A percentile compares a stretch with the other conserved stretches of the same genome.
phyloP scores from a whole-genome alignment of 1,140 invertebrate species.

The Bathynomus jamesi region DNA sequence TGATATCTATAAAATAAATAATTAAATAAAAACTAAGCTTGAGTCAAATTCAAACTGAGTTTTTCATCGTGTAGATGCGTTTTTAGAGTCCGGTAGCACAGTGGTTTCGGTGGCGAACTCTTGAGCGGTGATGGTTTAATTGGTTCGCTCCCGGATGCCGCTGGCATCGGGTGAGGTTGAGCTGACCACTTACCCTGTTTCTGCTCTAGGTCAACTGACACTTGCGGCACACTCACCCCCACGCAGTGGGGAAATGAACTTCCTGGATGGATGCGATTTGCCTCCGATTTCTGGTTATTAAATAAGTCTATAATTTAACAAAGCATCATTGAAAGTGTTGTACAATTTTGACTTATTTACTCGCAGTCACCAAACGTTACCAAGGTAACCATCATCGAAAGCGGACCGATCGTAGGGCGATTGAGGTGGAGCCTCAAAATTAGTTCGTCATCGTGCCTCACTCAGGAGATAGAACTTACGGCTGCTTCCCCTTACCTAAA shows the following conservation, averaged over 20 bases:
- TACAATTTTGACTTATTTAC: too few species aligned
- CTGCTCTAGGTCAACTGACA: too few species aligned
- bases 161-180: too few species aligned
- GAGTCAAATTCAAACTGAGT: too few species aligned
- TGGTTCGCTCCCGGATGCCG: background rate
- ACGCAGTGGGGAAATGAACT: too few species aligned
- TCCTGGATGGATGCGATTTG: background rate
- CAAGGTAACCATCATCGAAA: slow-evolving; percentile 10
- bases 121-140: background rate
- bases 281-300: background rate
- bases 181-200: too few species aligned
- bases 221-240: too few species aligned
- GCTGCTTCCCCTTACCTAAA: slow-evolving; percentile 46
- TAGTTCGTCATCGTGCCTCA: slow-evolving; percentile 15
- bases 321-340: background rate
- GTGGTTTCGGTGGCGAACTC: too few species aligned
- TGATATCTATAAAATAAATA: too few species aligned
- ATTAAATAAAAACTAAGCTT: too few species aligned
- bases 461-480: slow-evolving; percentile 26
- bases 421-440: slow-evolving; percentile 20
- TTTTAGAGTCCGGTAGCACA: background rate
- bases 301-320: background rate
- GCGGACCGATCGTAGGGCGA: slow-evolving; percentile 11
- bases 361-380: background rate
- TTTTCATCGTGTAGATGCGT: background rate